phyloP scores from a whole-genome alignment of 1,140 invertebrate genomes.

The Papilio polyxenes region DNA sequence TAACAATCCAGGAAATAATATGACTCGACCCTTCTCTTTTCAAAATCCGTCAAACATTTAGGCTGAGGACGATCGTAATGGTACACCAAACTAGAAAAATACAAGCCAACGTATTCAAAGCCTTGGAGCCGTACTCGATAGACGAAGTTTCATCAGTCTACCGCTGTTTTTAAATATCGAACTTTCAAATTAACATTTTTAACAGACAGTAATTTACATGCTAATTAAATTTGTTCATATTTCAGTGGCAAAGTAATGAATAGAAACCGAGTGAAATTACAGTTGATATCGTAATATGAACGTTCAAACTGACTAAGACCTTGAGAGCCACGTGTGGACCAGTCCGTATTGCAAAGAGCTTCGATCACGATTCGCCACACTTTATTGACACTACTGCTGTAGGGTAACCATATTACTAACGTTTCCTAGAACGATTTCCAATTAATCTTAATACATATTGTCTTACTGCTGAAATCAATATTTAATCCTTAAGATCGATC shows the following conservation, averaged over 20 bases:
- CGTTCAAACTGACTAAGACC: background rate
- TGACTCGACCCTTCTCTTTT: too few relatives aligned
- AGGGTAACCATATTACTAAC: background rate
- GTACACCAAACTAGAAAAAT: too few relatives aligned
- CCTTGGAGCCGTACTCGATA: background rate
- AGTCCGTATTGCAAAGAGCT: slow-evolving; percentile 39
- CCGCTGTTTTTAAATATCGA: background rate
- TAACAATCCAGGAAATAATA: too few relatives aligned
- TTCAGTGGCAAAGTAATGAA: background rate
- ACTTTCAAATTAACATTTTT: background rate
- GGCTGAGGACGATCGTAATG: too few relatives aligned
- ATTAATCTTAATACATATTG: background rate
- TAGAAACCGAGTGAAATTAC: slow-evolving; percentile 28
- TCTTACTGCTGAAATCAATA: background rate
- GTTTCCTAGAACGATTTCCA: background rate
- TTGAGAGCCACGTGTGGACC: slow-evolving; percentile 47
- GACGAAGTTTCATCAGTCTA: background rate
- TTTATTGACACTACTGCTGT: slow-evolving; percentile 41
- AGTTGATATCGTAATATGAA: slow-evolving; percentile 16
- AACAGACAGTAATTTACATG: background rate
- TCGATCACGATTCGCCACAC: slow-evolving; percentile 51
- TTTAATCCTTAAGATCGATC: too few relatives aligned
- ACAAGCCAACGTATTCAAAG: too few relatives aligned
- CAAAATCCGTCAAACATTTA: too few relatives aligned
- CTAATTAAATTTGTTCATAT: slow-evolving; percentile 5